Percentiles rank a stretch among this genome's conserved stretches.
phyloP scores from a whole-genome alignment of 2,797 vertebrate species.

The Phrynocephalus vlangalii region DNA sequence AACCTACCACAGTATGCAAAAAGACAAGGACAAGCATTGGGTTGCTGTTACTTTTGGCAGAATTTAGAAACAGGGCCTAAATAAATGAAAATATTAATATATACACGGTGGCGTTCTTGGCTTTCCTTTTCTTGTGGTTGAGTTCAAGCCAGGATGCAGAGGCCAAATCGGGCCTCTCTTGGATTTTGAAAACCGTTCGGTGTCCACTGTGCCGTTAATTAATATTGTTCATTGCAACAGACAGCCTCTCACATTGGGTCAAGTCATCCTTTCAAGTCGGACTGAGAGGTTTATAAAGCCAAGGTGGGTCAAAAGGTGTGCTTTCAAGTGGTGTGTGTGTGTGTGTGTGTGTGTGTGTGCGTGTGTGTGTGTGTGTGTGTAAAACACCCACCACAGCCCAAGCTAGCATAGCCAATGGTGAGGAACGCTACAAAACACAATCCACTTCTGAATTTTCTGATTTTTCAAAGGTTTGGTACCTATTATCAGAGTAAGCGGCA shows the following conservation, averaged over 20 bases:
- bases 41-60: not conserved
- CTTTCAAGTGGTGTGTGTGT: too few species aligned
- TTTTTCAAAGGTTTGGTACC: not conserved
- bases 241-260: not conserved
- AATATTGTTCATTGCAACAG: not conserved
- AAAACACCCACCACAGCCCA: too few species aligned
- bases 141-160: not conserved
- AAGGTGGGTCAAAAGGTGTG: too few species aligned
- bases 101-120: not conserved
- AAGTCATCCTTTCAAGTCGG: not conserved
- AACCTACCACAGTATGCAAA: not conserved
- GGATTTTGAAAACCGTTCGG: not conserved
- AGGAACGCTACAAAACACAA: too few species aligned
- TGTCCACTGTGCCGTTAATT: not conserved
- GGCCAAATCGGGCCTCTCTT: not conserved
- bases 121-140: not conserved
- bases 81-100: not conserved
- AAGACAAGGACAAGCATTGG: not conserved
- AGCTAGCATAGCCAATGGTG: too few species aligned
- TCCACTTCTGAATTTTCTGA: not conserved
- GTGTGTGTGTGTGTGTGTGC: too few species aligned
- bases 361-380: too few species aligned
- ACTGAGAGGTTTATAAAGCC: slow-evolving; percentile 7
- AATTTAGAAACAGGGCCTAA: not conserved
- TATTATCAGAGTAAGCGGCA: not conserved